phyloP scores from a whole-genome alignment of 2,888 invertebrate species.

The Tipula confusa region DNA sequence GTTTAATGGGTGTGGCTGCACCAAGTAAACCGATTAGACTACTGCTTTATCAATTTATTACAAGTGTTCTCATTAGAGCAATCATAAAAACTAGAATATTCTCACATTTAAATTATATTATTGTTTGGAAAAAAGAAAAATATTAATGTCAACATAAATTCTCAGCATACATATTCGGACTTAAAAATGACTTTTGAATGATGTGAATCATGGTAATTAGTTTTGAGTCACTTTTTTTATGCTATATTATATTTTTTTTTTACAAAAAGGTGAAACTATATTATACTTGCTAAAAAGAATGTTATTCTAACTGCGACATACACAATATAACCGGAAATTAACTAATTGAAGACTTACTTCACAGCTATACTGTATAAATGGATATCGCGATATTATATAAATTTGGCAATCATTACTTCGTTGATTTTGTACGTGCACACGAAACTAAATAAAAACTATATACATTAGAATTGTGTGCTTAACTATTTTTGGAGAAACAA shows the following conservation, averaged over 20 bases:
- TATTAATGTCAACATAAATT: neutral
- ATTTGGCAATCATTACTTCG: conserved; percentile 5
- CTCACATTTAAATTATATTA: neutral
- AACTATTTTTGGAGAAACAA: conserved; percentile 1
- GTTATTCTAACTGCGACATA: neutral
- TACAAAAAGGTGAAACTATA: neutral
- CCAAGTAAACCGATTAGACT: neutral
- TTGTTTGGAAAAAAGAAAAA: neutral
- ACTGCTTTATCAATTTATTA: neutral
- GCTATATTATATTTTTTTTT: too few relatives aligned
- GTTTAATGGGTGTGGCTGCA: neutral
- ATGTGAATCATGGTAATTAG: neutral
- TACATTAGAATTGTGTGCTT: neutral
- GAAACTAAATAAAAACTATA: too few relatives aligned
- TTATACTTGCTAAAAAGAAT: neutral
- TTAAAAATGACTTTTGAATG: neutral
- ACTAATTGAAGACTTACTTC: neutral
- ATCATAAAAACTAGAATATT: neutral
- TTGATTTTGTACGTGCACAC: neutral
- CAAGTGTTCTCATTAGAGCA: neutral
- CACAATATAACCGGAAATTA: neutral
- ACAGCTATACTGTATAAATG: neutral
- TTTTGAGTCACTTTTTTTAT: neutral
- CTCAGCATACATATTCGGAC: neutral
- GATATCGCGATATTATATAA: neutral